These are phyloP conservation scores for Limnephilus rhombicus DNA, from an alignment of 2,888 invertebrate genomes.

Conservation along the genomic window DNA sequence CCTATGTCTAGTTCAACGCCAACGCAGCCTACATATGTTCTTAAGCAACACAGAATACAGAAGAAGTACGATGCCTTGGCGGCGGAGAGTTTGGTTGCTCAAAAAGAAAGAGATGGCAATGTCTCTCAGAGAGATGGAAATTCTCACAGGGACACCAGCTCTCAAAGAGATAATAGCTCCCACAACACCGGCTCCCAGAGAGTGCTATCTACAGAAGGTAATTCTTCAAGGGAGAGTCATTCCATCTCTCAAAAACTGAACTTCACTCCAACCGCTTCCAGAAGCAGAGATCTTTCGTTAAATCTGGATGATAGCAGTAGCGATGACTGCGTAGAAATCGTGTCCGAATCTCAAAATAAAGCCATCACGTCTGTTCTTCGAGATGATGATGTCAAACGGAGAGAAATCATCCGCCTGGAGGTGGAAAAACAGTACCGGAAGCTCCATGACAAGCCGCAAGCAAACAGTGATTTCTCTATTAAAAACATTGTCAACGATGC, in stretches of 20 bases:
- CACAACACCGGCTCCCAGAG: background rate
- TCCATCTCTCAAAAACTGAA: slow-evolving; percentile 41
- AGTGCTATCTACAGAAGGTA: background rate
- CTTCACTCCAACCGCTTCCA: background rate
- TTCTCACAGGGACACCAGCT: background rate
- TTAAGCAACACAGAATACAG: slow-evolving; percentile 57
- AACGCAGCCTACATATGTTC: slow-evolving; percentile 14
- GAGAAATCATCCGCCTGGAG: slow-evolving; percentile 49
- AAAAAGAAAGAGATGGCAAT: slow-evolving; percentile 1
- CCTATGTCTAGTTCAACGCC: slow-evolving; percentile 39
- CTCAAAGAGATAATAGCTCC: background rate
- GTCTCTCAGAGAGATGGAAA: slow-evolving; percentile 5
- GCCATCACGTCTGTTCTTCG: slow-evolving; percentile 53
- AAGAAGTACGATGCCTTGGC: slow-evolving; percentile 46
- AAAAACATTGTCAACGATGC: slow-evolving; percentile 58
- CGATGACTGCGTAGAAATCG: slow-evolving; percentile 73
- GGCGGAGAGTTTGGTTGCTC: slow-evolving; percentile 6
- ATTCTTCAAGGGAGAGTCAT: background rate
- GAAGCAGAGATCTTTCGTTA: slow-evolving; percentile 66
- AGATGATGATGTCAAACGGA: slow-evolving; percentile 46
- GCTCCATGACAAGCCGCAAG: slow-evolving; percentile 12
- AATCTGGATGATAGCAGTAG: slow-evolving; percentile 76
- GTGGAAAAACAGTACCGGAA: slow-evolving; percentile 54
- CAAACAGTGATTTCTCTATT: slow-evolving; percentile 51
- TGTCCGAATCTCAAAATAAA: slow-evolving; percentile 59